Evolutionary conservation across 2,797 vertebrate genomes (phyloP).

Genomic region (Cichlasoma orientale): DNA sequence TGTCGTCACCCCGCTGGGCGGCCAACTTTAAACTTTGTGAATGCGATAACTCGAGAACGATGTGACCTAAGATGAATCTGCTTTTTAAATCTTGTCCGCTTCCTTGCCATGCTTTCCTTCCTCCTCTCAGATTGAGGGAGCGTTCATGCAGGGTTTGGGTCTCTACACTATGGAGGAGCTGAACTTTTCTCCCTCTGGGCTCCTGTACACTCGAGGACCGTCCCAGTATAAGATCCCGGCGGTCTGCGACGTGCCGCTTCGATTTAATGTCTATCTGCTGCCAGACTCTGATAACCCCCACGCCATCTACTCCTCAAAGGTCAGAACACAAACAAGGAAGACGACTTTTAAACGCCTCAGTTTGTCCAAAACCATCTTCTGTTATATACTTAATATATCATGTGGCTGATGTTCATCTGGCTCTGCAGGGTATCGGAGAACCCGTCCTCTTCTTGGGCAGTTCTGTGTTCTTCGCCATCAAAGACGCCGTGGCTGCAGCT

Average conservation of each 20-base stretch:
- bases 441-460: constrained; percentile 87
- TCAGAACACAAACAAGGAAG: constrained; percentile 24
- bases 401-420: neutral
- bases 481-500: constrained; percentile 81
- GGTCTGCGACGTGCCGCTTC: constrained; percentile 84
- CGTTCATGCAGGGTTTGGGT: constrained; percentile 86
- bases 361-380: neutral
- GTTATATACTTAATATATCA: neutral
- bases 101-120: neutral
- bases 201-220: constrained; percentile 84
- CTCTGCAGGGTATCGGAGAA: constrained; percentile 87
- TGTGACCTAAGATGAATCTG: too few relatives aligned
- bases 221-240: constrained; percentile 88
- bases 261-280: constrained; percentile 82
- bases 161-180: constrained; percentile 87
- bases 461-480: constrained; percentile 89
- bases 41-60: too few relatives aligned
- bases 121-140: constrained; percentile 84
- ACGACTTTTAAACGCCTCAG: neutral
- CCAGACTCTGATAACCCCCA: constrained; percentile 78
- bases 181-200: constrained; percentile 85
- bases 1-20: too few relatives aligned
- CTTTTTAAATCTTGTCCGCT: neutral
- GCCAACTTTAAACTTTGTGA: too few relatives aligned
- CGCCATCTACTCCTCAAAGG: constrained; percentile 92